These are phyloP conservation scores for Strigamia crassipes DNA, from an alignment of 2,888 invertebrate genomes.

Conservation along the genomic window DNA sequence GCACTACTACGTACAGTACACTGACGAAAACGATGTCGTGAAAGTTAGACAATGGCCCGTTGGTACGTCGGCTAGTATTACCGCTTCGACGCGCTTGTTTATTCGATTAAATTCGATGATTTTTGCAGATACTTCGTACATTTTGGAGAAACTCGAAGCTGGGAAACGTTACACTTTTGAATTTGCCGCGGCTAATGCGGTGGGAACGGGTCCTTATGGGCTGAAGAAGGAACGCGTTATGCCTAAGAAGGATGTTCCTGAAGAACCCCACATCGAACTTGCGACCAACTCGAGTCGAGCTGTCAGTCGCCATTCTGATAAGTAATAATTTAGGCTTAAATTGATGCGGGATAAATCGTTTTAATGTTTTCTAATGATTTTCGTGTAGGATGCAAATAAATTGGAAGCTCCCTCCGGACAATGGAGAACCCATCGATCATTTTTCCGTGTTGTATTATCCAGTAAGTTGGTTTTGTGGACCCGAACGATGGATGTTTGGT, in stretches of 20 bases:
- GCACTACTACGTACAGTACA: constrained; percentile 76
- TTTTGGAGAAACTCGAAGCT: constrained; percentile 77
- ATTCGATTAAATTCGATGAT: too few relatives aligned
- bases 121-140: constrained; percentile 71
- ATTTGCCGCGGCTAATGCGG: constrained; percentile 82
- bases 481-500: too few relatives aligned
- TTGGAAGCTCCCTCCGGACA: constrained; percentile 85
- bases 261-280: constrained; percentile 64
- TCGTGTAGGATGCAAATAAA: constrained; percentile 66
- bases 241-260: constrained; percentile 76
- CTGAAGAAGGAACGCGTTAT: constrained; percentile 70
- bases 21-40: constrained; percentile 63
- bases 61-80: background rate
- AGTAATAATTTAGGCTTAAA: constrained; percentile 61
- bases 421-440: constrained; percentile 83
- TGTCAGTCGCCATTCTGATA: constrained; percentile 72
- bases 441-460: constrained; percentile 81
- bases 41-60: constrained; percentile 46
- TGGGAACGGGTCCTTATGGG: constrained; percentile 78
- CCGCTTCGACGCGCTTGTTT: too few relatives aligned
- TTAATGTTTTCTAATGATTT: background rate
- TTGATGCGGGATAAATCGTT: background rate
- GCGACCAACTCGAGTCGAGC: constrained; percentile 62
- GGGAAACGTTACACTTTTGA: constrained; percentile 78
- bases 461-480: constrained; percentile 66